Conservation (phyloP, 1,140 invertebrate species). For the Orchesella cincta region DNA sequence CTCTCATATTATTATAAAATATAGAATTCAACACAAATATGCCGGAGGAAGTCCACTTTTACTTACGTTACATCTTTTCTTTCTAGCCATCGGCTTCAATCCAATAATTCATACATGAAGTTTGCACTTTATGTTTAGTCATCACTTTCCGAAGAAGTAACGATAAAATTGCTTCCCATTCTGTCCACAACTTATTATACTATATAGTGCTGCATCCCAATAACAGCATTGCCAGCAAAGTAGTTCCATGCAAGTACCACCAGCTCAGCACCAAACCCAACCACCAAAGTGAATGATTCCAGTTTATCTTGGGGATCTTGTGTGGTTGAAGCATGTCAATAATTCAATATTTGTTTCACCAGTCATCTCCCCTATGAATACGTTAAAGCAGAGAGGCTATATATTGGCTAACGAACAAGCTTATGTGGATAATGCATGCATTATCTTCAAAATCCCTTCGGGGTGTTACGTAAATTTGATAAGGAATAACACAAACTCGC, state of each 20-base stretch:
- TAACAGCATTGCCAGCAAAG: background rate
- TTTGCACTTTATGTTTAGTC: conserved; percentile 19
- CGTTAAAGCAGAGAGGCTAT: background rate
- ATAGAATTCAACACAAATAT: no score
- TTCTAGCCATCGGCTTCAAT: conserved; percentile 20
- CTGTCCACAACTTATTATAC: conserved; percentile 10
- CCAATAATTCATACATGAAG: conserved; percentile 20
- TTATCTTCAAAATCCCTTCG: background rate
- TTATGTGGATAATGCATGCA: background rate
- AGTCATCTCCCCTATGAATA: background rate
- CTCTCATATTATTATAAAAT: no score
- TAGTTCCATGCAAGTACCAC: background rate
- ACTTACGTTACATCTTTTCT: no score
- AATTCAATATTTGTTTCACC: conserved; percentile 17
- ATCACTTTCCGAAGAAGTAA: conserved; percentile 9
- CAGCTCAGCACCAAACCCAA: background rate
- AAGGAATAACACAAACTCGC: no score
- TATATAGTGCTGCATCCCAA: background rate
- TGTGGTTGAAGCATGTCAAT: conserved; percentile 1
- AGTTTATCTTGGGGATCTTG: background rate
- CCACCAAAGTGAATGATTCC: background rate
- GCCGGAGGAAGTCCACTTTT: no score
- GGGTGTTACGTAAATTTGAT: no score
- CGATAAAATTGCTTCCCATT: conserved; percentile 1
- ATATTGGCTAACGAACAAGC: background rate